Evolutionary conservation across 1,140 invertebrate genomes (phyloP).

Genomic region (Centruroides sculpturatus): DNA sequence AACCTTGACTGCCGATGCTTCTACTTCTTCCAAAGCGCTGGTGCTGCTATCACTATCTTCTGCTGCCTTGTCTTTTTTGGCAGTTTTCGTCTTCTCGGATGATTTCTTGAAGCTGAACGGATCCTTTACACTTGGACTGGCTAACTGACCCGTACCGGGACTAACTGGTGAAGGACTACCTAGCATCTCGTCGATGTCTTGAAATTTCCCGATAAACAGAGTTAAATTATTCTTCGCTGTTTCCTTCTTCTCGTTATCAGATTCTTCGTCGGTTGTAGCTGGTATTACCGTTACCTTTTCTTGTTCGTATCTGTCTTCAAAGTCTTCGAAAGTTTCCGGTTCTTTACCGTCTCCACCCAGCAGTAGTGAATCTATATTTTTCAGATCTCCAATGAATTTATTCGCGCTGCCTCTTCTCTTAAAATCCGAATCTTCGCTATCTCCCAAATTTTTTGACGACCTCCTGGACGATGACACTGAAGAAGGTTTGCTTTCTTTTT

Average conservation of each 20-base stretch:
- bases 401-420: background rate
- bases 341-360: background rate
- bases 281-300: background rate
- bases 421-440: background rate
- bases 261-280: background rate
- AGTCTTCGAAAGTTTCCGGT: conserved; percentile 7
- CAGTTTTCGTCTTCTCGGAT: background rate
- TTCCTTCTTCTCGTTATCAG: background rate
- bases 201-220: conserved; percentile 16
- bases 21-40: conserved; percentile 14
- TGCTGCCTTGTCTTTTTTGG: background rate
- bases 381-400: conserved; percentile 4
- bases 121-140: background rate
- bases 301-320: conserved; percentile 1
- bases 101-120: background rate
- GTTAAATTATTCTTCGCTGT: background rate
- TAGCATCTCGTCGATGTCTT: conserved; percentile 23
- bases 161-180: conserved; percentile 15
- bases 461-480: too few species aligned
- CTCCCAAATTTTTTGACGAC: background rate
- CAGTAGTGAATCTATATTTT: conserved; percentile 1
- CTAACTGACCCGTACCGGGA: conserved; percentile 7
- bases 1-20: conserved; percentile 17
- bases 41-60: background rate
- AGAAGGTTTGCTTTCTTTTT: background rate